Percentiles rank a stretch among this genome's conserved stretches.
Conservation (phyloP, 2,113 vertebrate species). For the Capreolus pygargus region DNA sequence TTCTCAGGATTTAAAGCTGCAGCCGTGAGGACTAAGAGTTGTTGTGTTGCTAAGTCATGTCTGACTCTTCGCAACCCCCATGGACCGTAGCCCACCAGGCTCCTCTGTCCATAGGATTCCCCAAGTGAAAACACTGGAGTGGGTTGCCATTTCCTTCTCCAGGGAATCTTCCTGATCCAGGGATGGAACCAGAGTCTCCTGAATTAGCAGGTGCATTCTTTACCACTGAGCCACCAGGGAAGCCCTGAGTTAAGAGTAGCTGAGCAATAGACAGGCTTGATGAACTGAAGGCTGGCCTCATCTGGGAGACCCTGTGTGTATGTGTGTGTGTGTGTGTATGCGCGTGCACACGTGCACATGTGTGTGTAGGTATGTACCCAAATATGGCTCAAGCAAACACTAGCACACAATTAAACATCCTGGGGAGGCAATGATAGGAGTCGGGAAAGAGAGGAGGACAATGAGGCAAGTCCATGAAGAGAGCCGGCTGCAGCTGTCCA, state of each 20-base stretch:
- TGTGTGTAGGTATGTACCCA: background rate
- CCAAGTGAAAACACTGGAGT: background rate
- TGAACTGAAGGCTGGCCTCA: background rate
- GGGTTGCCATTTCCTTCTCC: background rate
- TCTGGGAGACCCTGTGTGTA: background rate
- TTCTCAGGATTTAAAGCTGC: background rate
- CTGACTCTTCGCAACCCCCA: background rate
- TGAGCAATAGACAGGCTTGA: background rate
- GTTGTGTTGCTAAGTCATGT: background rate
- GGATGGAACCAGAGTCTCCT: background rate
- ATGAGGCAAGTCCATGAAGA: background rate
- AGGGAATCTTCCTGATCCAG: background rate
- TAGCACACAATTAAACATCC: background rate
- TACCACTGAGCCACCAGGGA: background rate
- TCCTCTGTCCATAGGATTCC: background rate
- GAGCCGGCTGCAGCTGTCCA: background rate
- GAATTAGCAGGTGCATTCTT: background rate
- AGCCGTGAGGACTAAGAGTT: background rate
- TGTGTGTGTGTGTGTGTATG: no score
- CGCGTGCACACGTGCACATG: background rate
- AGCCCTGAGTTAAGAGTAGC: background rate
- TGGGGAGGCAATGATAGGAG: background rate
- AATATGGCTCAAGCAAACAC: background rate
- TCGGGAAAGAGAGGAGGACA: background rate
- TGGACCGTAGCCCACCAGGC: background rate